These are phyloP conservation scores for Brachypteracias leptosomus DNA, from an alignment of 2,113 vertebrate genomes.

Conservation along the genomic window DNA sequence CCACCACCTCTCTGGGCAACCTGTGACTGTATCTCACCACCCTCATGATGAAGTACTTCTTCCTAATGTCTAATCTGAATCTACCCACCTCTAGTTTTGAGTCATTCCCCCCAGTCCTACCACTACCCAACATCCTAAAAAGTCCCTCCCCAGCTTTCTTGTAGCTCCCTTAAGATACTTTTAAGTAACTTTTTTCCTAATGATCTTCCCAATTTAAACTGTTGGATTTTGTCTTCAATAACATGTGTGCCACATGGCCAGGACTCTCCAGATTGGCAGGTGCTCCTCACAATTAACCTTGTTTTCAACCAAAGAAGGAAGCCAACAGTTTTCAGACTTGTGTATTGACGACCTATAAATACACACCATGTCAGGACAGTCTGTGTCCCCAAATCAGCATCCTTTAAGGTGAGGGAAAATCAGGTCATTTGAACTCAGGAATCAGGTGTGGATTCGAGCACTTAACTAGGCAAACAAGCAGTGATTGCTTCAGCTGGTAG, in stretches of 20 bases:
- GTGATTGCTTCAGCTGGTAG: not conserved
- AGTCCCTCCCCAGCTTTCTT: too few species aligned
- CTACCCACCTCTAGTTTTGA: too few species aligned
- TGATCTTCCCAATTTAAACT: not conserved
- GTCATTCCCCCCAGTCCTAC: too few species aligned
- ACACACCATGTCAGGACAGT: not conserved
- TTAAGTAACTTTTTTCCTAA: not conserved
- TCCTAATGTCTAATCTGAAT: too few species aligned
- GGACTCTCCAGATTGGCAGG: not conserved
- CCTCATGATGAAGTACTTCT: too few species aligned
- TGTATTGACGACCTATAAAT: not conserved
- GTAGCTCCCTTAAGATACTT: too few species aligned
- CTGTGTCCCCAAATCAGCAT: not conserved
- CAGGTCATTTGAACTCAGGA: not conserved
- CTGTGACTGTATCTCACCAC: too few species aligned
- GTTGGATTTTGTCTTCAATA: not conserved
- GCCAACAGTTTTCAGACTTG: not conserved
- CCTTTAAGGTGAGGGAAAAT: not conserved
- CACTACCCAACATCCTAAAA: too few species aligned
- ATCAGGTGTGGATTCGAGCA: not conserved
- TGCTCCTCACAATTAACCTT: not conserved
- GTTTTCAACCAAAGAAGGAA: not conserved
- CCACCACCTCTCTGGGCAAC: too few species aligned
- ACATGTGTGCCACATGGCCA: not conserved
- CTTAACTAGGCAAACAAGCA: not conserved